Evolutionary conservation across 1,140 invertebrate species (phyloP), one percentile per base, ranked within the genome.

Genomic region (Sitodiplosis mosellana): DNA sequence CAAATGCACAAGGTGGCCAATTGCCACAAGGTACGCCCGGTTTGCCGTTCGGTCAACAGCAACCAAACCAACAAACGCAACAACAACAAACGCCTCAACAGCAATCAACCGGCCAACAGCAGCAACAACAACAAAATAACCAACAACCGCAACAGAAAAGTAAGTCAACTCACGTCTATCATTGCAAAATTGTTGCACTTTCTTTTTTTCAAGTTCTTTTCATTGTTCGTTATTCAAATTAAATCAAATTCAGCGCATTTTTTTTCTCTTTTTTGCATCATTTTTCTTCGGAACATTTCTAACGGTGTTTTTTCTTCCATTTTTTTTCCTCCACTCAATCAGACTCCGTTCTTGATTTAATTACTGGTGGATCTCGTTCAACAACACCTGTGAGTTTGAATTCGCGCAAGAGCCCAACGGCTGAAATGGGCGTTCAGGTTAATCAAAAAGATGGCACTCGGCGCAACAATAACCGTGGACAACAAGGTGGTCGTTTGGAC

Each of bases 371-470:
- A 51, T 71, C 71, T 44, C 71, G 82, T 43, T 83, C 82, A 34
- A 81, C 80, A 36, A 87, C 84, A 12, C 81, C 81, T 33, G 79
- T 77, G 22, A 74, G 76, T 47, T 63, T 77, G 48, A 59, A 78
- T 46, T 72, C 78, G 36, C 70, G 79, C 58, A 80, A 86, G 66
- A 83, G 84, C 53, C 83, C 85, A 37, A 87, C 85, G 4, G 76
- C 78, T 49, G 87, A 92, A 63, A 81, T 87, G 60, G 76, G 79
- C 49, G 80, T 80, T 45, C 86, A 91, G 65, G 74, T 76, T 55
- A 62, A 57, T 57, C 59, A 65, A 49, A 4, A 33, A 22, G 2
- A 55, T 54, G 38, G 56, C 55, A 36, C 54, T 53, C 53, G 48
- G 49, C 44, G 37, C 44, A 40, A 47, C 52, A 55, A 53, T 53